phyloP scores from a whole-genome alignment of 2,113 vertebrate genomes.

The Meriones unguiculatus region DNA sequence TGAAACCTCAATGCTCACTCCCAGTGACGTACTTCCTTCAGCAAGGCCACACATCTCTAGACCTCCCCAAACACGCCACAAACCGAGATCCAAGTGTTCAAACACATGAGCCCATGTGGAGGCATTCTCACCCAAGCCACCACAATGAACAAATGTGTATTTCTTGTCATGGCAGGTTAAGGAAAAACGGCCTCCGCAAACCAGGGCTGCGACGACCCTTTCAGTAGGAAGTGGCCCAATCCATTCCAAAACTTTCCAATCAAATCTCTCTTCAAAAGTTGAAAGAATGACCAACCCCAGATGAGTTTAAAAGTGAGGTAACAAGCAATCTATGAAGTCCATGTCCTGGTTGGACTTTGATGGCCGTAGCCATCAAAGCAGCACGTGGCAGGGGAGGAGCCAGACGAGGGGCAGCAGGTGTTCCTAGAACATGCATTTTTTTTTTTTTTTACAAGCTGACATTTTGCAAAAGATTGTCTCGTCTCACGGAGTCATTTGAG shows the following conservation, averaged over 20 bases:
- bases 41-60: neutral
- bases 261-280: neutral
- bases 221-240: neutral
- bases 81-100: neutral
- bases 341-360: neutral
- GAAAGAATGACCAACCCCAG: neutral
- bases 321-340: neutral
- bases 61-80: neutral
- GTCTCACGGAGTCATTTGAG: neutral
- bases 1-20: neutral
- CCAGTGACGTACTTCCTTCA: neutral
- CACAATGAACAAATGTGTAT: neutral
- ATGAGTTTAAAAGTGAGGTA: neutral
- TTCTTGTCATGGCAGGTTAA: neutral
- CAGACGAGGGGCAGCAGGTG: neutral
- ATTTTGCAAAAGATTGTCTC: neutral
- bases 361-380: neutral
- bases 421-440: neutral
- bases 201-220: neutral
- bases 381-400: fast-evolving
- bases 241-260: neutral
- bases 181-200: neutral
- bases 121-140: neutral
- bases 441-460: neutral
- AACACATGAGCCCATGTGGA: neutral